Conservation (phyloP, 1,140 invertebrate species). For the Vollenhovia emeryi region DNA sequence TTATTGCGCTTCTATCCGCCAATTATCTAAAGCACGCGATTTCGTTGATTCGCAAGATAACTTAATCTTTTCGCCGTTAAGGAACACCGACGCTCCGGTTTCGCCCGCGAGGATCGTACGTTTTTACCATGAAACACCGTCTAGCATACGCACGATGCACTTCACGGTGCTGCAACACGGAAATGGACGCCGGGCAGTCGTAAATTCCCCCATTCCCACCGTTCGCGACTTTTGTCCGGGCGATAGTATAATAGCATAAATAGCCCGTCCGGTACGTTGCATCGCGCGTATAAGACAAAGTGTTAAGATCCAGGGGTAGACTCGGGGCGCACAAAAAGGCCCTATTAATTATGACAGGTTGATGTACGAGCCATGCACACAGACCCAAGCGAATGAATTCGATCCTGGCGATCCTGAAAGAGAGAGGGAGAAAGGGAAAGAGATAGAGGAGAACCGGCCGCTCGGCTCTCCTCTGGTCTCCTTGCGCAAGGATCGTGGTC, state of each 20-base stretch:
- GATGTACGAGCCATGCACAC: constrained; percentile 80
- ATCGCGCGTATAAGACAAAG: constrained; percentile 78
- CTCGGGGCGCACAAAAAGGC: constrained; percentile 77
- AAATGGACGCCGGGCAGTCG: constrained; percentile 60
- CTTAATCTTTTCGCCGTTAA: neutral
- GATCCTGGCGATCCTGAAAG: constrained; percentile 75
- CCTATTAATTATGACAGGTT: constrained; percentile 83
- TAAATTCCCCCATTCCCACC: constrained; percentile 74
- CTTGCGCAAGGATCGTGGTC: constrained; percentile 47
- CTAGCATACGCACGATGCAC: constrained; percentile 30
- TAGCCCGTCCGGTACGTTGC: constrained; percentile 79
- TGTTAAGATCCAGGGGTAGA: constrained; percentile 76
- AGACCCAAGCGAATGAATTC: constrained; percentile 78
- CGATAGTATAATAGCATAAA: constrained; percentile 76
- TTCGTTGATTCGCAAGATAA: neutral
- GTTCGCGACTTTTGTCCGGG: constrained; percentile 72
- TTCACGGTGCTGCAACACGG: constrained; percentile 33
- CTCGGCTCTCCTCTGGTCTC: constrained; percentile 52
- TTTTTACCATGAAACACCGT: neutral
- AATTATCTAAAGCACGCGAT: neutral
- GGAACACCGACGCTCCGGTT: constrained; percentile 9
- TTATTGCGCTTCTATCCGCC: neutral
- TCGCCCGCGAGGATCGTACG: neutral
- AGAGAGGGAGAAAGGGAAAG: constrained; percentile 43
- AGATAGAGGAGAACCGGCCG: constrained; percentile 39